These are phyloP conservation scores for Tetranychus urticae DNA, from an alignment of 1,140 invertebrate genomes.

Conservation along the genomic window DNA sequence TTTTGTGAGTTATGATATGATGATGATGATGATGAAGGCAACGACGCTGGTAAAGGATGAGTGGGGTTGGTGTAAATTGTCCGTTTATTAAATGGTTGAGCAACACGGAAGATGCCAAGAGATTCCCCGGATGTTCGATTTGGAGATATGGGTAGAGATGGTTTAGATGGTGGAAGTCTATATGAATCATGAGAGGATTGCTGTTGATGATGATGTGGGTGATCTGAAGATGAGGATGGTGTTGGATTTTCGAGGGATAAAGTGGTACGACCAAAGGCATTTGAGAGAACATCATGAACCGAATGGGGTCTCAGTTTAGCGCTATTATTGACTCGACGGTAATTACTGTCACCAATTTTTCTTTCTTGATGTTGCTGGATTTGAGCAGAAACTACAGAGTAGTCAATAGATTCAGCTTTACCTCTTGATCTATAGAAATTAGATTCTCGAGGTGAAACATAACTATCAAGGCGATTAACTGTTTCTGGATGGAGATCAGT, in stretches of 20 bases:
- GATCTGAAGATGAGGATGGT: constrained; percentile 6
- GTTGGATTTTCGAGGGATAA: neutral
- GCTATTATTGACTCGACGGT: constrained; percentile 9
- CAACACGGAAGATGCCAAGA: neutral
- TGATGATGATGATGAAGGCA: neutral
- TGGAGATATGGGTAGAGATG: neutral
- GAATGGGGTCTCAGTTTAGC: neutral
- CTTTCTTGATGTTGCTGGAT: no score
- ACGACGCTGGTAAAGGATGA: neutral
- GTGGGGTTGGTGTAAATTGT: neutral
- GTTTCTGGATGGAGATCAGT: neutral
- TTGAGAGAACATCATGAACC: neutral
- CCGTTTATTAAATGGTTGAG: neutral
- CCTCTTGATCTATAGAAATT: neutral
- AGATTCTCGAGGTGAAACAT: no score
- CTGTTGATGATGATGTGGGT: neutral
- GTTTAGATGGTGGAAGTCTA: neutral
- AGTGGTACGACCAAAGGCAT: constrained; percentile 1
- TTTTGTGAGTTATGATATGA: neutral
- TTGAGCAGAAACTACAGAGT: constrained; percentile 16
- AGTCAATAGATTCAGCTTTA: constrained; percentile 9
- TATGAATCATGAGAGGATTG: neutral
- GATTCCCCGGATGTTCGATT: neutral
- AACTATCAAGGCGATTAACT: no score
- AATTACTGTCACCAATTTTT: constrained; percentile 14